Evolutionary conservation across 2,888 invertebrate species (phyloP), one percentile per base, ranked within the genome.

Genomic region (Drosophila meridiana): DNA sequence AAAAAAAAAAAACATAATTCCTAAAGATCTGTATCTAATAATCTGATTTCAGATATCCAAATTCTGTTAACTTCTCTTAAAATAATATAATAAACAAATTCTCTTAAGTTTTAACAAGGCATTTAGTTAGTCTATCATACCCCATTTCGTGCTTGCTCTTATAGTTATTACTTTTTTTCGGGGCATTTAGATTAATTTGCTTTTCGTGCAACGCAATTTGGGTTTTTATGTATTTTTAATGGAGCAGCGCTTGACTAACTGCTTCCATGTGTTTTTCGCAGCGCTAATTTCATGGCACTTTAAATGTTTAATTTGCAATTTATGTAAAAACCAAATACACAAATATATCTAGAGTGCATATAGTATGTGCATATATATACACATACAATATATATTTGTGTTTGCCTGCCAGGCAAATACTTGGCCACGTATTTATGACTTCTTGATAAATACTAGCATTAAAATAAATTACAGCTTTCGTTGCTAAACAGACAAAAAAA

Each of bases 361-460:
- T 58, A 34, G 52, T 20, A n/a, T n/a, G 32, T n/a, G 34, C 9
- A 28, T 30, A 32, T 26, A 20, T 53, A 20, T 6, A 28, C 3
- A 11, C 14, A 20, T 40, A 14, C 34, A 4, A 20, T 45, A 32
- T 57, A n/a, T 30, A 30, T 36, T 34, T 36, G 34, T 47, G 45
- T 36, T 59, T 60, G 66, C 52, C 74, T 55, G 71, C 40, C 68
- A 52, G 78, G 65, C 56, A 78, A 78, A 78, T 75, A 78, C 26
- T 75, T 59, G 58, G 56, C 63, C 69, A 71, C 78, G 69, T 81
- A 83, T 86, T 85, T 83, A 78, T 76, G 76, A 72, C 83, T 69
- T 89, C 83, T 90, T 90, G 90, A 92, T 92, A 93, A 93, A 92
- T 91, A 92, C 90, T 86, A 82, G 82, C 92, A 92, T 92, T 92